Base-by-base conservation (phyloP, 2,888 invertebrate species). In the Conistra vaccinii region DNA sequence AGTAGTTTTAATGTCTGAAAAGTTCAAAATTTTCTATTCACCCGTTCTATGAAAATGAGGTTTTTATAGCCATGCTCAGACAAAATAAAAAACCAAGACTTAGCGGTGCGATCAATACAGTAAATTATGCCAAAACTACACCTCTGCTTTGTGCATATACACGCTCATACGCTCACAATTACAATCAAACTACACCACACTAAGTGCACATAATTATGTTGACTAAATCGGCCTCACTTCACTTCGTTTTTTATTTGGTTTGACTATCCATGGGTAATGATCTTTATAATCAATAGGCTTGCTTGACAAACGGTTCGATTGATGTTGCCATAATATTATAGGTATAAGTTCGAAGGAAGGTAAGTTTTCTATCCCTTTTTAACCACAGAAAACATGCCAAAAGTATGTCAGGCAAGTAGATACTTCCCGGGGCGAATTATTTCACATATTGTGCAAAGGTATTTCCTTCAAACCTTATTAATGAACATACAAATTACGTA, bases 401-500 rank as follows among this genome's bases (percentile, higher is more conserved):
- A 55, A 55, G 3, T 53, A 20, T 62, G 26, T 20, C 10, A 62
- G 0, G 3, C 17, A 45, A 4, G 23, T 7, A 29, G 1, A 39
- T 39, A 2, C 12, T 9, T 29, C 7, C 7, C 12, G 57, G 17
- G 48, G 3, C 4, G 3, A 26, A 26, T 12, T 48, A 58, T 35
- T 65, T 39, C 3, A 32, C 4, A 5, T 57, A 20, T 6, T 51
- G 3, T 14, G 17, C 12, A 14, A 35, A 26, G 2, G 2, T 60
- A 3, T 32, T 68, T 35, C 0, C 10, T 53, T 23, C 20, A 14
- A 72, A 45, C 35, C 58, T 63, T 14, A 45, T 48, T 53, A 53
- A 63, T 29, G 14, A 66, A 62, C 39, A 42, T 14, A 35, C 42
- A 75, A 67, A 63, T 51, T 55, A 32, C 23, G 5, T 69, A 45